Evolutionary conservation across 2,113 vertebrate genomes (phyloP).

Genomic region (Chunga burmeisteri): DNA sequence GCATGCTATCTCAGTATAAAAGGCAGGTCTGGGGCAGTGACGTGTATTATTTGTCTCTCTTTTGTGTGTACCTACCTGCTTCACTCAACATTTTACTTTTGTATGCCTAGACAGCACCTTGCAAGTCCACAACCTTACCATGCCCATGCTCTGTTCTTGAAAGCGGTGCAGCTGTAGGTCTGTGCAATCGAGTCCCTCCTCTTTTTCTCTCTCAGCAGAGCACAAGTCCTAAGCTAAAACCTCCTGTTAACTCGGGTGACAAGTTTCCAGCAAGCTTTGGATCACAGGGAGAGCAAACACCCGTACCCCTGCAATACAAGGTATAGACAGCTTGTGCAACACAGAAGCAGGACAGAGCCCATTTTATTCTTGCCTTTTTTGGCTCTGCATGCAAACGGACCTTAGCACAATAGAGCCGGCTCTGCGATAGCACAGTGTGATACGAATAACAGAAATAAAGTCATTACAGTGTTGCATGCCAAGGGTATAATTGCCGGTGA

Average conservation of each 20-base stretch:
- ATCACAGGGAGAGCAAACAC: neutral
- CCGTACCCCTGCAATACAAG: neutral
- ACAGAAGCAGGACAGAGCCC: neutral
- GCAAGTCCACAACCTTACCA: neutral
- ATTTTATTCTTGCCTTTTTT: neutral
- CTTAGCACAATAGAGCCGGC: neutral
- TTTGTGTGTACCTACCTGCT: neutral
- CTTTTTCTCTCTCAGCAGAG: neutral
- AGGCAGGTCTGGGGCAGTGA: neutral
- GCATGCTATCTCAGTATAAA: accelerated
- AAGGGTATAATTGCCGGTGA: neutral
- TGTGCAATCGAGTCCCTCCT: neutral
- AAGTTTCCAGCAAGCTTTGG: neutral
- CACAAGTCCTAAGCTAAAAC: neutral
- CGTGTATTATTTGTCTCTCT: neutral
- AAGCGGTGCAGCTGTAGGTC: neutral
- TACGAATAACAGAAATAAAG: neutral
- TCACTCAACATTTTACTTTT: neutral
- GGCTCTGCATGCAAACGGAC: neutral
- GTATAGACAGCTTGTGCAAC: neutral
- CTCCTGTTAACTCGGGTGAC: neutral
- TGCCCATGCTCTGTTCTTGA: neutral
- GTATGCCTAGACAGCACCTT: neutral
- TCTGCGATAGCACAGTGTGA: neutral
- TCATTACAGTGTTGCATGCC: neutral